Evolutionary conservation across 2,888 invertebrate species (phyloP).

Genomic region (Pristionchus mayeri): DNA sequence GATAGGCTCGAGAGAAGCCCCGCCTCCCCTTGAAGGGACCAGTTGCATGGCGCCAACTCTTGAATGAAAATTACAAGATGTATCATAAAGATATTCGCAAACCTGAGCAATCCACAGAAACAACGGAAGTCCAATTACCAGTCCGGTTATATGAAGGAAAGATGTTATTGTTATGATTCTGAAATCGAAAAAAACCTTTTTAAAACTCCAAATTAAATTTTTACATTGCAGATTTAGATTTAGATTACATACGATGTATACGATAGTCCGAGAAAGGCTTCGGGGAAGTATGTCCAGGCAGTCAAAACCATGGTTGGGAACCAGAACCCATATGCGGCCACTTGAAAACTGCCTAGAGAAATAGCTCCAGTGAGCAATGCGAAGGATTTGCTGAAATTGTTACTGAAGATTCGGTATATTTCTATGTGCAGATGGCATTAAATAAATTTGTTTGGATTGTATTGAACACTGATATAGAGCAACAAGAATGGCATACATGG

Average conservation of each 20-base stretch:
- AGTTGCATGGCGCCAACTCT: slow-evolving; percentile 28
- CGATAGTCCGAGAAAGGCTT: not conserved
- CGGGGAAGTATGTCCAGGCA: not conserved
- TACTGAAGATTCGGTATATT: too few species aligned
- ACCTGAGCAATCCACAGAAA: slow-evolving; percentile 10
- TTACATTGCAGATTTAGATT: too few species aligned
- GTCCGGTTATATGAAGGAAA: too few species aligned
- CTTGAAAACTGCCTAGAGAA: not conserved
- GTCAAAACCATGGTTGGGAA: not conserved
- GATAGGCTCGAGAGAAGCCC: not conserved
- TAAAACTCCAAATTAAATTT: too few species aligned
- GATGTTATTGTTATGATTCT: too few species aligned
- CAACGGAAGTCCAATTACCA: not conserved
- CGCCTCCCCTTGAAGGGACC: not conserved
- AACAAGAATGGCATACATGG: not conserved
- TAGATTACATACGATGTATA: not conserved
- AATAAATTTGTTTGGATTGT: too few species aligned
- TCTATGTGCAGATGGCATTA: too few species aligned
- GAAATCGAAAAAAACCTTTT: too few species aligned
- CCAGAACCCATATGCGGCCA: not conserved
- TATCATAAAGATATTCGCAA: not conserved
- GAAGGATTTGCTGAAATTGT: not conserved
- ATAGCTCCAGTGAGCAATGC: not conserved
- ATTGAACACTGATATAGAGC: too few species aligned
- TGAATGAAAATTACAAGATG: not conserved